Conservation (phyloP, 2,888 invertebrate species). For the Epinotia bilunana region DNA sequence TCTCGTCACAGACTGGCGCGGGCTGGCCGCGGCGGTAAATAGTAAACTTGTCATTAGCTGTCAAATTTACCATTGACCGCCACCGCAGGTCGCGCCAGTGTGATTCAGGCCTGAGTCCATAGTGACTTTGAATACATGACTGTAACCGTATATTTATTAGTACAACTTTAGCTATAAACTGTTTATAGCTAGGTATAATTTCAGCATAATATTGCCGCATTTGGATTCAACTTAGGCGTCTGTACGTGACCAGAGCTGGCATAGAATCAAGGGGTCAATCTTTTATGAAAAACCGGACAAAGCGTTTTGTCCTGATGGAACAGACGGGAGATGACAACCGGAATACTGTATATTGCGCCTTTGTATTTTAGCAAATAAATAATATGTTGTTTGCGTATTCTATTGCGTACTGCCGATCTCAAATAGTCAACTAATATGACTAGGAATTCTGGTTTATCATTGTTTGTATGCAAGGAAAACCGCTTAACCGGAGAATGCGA, state of each 20-base stretch:
- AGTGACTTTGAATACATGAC: no score
- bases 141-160: neutral
- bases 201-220: neutral
- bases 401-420: no score
- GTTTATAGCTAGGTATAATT: neutral
- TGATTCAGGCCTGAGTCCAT: no score
- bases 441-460: no score
- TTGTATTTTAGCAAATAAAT: slow-evolving; percentile 3
- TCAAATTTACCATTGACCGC: no score
- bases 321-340: slow-evolving; percentile 22
- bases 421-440: no score
- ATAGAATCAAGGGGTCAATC: slow-evolving; percentile 37
- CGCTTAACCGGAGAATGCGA: no score
- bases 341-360: slow-evolving; percentile 11
- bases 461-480: no score
- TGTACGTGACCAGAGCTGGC: slow-evolving; percentile 24
- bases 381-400: neutral
- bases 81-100: no score
- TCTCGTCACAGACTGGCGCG: no score
- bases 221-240: neutral
- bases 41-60: no score
- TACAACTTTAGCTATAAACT: neutral
- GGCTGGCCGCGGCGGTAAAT: no score
- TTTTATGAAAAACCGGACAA: slow-evolving; percentile 40
- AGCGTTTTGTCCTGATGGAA: slow-evolving; percentile 20